These are phyloP conservation scores for Cyclina sinensis DNA, from an alignment of 1,140 invertebrate genomes.

Conservation along the genomic window DNA sequence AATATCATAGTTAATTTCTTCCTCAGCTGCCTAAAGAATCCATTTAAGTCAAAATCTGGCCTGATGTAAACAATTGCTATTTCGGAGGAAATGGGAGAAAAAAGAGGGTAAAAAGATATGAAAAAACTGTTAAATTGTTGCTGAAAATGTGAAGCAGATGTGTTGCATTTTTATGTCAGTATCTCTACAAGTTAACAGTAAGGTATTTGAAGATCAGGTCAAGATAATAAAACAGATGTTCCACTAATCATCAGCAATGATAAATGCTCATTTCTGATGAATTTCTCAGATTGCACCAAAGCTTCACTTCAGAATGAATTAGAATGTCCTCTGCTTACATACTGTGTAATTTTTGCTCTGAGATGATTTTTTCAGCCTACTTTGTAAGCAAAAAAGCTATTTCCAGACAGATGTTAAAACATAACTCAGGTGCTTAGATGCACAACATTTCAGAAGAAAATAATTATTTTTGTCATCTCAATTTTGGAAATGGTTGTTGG, in stretches of 20 bases:
- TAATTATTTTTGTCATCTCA: too few relatives aligned
- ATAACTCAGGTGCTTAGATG: too few relatives aligned
- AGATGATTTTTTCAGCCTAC: too few relatives aligned
- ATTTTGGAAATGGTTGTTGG: too few relatives aligned
- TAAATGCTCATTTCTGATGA: slow-evolving; percentile 20
- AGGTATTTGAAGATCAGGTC: background rate
- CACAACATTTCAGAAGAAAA: too few relatives aligned
- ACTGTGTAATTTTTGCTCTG: background rate
- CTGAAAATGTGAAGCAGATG: slow-evolving; percentile 29
- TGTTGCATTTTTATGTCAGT: slow-evolving; percentile 39
- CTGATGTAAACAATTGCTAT: background rate
- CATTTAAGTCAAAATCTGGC: background rate
- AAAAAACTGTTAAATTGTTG: slow-evolving; percentile 10
- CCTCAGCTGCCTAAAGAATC: too few relatives aligned
- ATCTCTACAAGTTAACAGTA: background rate
- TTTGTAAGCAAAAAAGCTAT: too few relatives aligned
- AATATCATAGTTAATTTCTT: too few relatives aligned
- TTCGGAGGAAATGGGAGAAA: background rate
- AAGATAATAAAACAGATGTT: slow-evolving; percentile 52
- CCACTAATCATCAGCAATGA: background rate
- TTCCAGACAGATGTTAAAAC: too few relatives aligned
- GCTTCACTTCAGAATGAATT: slow-evolving; percentile 24
- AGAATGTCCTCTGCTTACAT: background rate
- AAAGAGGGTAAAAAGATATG: background rate
- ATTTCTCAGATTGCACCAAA: slow-evolving; percentile 20